These are phyloP conservation scores for Megathymus violae DNA, from an alignment of 1,140 invertebrate genomes.

Conservation along the genomic window DNA sequence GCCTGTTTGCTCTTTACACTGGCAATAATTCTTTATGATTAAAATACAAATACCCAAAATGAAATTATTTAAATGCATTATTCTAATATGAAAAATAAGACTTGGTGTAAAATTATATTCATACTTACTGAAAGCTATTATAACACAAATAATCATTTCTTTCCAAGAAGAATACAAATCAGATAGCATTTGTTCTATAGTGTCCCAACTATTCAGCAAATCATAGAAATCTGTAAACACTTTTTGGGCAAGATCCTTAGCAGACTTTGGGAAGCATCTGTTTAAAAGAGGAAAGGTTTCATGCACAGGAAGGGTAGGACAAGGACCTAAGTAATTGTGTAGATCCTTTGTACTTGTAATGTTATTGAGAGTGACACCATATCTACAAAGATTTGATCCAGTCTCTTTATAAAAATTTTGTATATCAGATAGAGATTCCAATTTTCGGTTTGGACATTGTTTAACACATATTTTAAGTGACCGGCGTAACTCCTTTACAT, in stretches of 20 bases:
- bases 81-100: too few species aligned
- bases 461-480: constrained; percentile 96
- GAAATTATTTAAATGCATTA: too few species aligned
- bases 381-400: constrained; percentile 88
- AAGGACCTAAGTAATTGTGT: constrained; percentile 88
- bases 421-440: constrained; percentile 88
- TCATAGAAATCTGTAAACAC: constrained; percentile 90
- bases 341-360: constrained; percentile 67
- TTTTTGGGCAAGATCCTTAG: constrained; percentile 85
- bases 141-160: constrained; percentile 92
- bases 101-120: background rate
- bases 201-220: constrained; percentile 93
- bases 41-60: too few species aligned
- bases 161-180: constrained; percentile 95
- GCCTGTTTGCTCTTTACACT: too few species aligned
- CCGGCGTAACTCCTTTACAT: constrained; percentile 89
- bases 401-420: constrained; percentile 89
- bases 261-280: constrained; percentile 91
- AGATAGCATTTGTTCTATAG: constrained; percentile 93
- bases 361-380: constrained; percentile 87
- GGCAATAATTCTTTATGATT: too few species aligned
- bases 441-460: constrained; percentile 89
- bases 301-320: constrained; percentile 89
- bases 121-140: constrained; percentile 91
- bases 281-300: constrained; percentile 91